Base-by-base conservation (phyloP, 1,140 invertebrate species). In the Hypsibius dujardini region DNA sequence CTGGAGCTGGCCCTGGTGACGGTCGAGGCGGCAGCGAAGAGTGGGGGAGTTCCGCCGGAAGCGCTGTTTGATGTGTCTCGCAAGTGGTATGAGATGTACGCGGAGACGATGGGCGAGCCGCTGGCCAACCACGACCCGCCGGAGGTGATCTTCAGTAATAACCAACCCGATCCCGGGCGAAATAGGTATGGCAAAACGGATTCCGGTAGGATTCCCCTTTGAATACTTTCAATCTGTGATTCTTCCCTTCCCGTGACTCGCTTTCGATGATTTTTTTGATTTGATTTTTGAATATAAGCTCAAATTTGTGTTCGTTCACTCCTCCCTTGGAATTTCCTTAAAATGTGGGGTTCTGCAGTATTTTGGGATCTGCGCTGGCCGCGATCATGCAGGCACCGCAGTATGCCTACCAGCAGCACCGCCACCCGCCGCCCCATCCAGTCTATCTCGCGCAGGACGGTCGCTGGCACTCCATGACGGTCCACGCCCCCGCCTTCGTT, bases 11-110 rank as follows among this genome's bases (percentile, higher is more conserved):
- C 95, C 42, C 98, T 94, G 77, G 83, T 95, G 40, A 93, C 90
- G 0, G 92, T 98, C 0, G 95, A 98, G 79, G 87, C 86, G 75
- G 92, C 92, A 0, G 93, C 93, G 1, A 95, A 95, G 82, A 89
- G 86, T 28, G 88, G 88, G 62, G 92, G 92, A n/a, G 93, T 98
- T 14, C 95, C 94, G 82, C 92, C 93, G 0, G 93, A 96, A 81
- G 92, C 96, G 1, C 79, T 96, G 7, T 97, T 96, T 82, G 87
- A 89, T 77, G 92, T 98, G 69, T 93, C 94, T 0, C 87, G 88
- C 74, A 90, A 94, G 78, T 96, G 92, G 92, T 92, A 90, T 78
- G 90, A 93, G 76, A 78, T 94, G 70, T 92, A 90, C 78, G 80
- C 90, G 71, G 84, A 87, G 80, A 73, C 70, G 14, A 28, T 71